phyloP scores from a whole-genome alignment of 37 sponge, comb jelly and placozoan species.

The Axinella damicornis region DNA sequence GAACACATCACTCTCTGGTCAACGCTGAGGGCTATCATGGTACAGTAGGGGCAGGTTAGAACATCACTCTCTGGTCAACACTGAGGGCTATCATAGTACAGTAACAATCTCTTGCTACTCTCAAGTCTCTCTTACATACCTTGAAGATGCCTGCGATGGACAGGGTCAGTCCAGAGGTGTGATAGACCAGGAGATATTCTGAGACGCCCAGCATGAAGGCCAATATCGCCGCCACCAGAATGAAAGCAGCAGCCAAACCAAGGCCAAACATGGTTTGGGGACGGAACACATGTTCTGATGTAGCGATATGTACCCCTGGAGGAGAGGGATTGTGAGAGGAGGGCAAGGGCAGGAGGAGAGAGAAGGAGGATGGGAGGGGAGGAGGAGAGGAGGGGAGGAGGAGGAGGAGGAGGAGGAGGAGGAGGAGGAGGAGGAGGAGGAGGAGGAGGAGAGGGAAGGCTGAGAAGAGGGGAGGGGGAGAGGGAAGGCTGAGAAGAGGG shows the following conservation, averaged over 20 bases:
- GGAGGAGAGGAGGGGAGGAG: neutral
- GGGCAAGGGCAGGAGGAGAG: neutral
- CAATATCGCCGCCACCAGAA: conserved; percentile 74
- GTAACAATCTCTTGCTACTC: no score
- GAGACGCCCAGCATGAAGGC: conserved; percentile 90
- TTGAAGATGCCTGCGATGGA: conserved; percentile 91
- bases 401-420: neutral
- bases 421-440: neutral
- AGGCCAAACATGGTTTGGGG: conserved; percentile 3
- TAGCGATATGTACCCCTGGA: conserved; percentile 60
- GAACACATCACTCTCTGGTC: no score
- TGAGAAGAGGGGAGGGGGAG: neutral
- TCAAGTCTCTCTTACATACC: no score
- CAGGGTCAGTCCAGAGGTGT: conserved; percentile 90
- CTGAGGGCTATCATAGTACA: conserved; percentile 15
- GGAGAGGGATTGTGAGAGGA: neutral
- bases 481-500: no score
- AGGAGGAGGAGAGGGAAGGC: neutral
- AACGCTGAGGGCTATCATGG: no score
- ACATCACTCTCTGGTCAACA: no score
- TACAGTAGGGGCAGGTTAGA: no score
- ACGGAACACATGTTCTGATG: conserved; percentile 66
- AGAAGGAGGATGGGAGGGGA: neutral
- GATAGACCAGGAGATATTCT: conserved; percentile 91
- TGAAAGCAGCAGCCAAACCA: conserved; percentile 23